Conservation (phyloP, 2,113 vertebrate genomes). For the Mustela lutreola region DNA sequence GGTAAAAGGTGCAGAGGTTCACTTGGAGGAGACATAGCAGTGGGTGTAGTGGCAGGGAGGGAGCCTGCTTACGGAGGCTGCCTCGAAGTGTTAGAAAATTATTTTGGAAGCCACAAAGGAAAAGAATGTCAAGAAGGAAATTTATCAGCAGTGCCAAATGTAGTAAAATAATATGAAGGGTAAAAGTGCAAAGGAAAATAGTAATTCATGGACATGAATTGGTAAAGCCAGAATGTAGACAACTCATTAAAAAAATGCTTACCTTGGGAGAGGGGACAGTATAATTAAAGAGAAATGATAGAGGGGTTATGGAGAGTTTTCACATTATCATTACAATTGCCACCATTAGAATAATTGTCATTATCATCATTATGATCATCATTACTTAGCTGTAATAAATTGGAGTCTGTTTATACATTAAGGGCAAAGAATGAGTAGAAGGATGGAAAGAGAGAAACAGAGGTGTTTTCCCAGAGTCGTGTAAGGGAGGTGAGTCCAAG, state of each 20-base stretch:
- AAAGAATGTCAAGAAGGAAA: not conserved
- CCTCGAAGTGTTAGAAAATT: not conserved
- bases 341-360: not conserved
- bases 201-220: not conserved
- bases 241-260: not conserved
- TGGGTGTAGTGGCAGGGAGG: not conserved
- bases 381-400: not conserved
- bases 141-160: not conserved
- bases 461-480: not conserved
- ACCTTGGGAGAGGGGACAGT: not conserved
- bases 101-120: not conserved
- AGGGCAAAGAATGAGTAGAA: not conserved
- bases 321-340: not conserved
- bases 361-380: not conserved
- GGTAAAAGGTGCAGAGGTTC: not conserved
- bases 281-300: not conserved
- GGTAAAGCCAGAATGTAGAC: not conserved
- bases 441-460: not conserved
- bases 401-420: not conserved
- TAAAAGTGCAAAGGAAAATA: not conserved
- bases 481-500: not conserved
- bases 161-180: not conserved
- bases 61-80: not conserved
- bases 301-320: no score
- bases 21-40: not conserved